Percentiles rank a stretch among this genome's conserved stretches.
Evolutionary conservation across 2,797 vertebrate genomes (phyloP).

Genomic region (Luscinia luscinia): DNA sequence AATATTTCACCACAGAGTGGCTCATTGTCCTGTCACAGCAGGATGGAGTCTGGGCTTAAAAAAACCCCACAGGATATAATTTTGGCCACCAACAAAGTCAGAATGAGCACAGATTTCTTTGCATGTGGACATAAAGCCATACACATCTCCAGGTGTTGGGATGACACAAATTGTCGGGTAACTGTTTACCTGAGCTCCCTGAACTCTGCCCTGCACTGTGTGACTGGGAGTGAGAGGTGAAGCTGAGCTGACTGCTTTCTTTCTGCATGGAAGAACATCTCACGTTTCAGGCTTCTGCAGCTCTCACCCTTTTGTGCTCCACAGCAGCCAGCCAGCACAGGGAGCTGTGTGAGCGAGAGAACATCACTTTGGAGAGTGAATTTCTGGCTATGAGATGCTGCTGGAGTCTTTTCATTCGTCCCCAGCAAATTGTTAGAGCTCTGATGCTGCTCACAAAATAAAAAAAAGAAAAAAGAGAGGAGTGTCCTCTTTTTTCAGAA

Average conservation of each 20-base stretch:
- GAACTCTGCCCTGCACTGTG: neutral
- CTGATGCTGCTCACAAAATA: neutral
- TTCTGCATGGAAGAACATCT: neutral
- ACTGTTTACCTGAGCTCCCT: neutral
- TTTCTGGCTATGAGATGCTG: neutral
- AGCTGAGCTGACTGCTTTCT: neutral
- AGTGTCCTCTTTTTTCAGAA: neutral
- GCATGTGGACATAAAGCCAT: neutral
- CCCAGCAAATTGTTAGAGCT: neutral
- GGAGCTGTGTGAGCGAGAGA: neutral
- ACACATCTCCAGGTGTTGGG: neutral
- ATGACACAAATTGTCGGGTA: neutral
- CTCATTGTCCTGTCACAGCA: conserved; percentile 21
- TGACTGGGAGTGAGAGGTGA: neutral
- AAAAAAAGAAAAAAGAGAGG: neutral
- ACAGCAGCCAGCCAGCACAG: neutral
- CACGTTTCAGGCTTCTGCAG: neutral
- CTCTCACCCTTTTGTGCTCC: neutral
- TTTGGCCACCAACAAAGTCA: neutral
- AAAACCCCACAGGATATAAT: neutral
- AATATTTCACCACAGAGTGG: neutral
- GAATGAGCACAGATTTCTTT: neutral
- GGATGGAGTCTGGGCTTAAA: neutral
- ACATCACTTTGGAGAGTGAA: neutral
- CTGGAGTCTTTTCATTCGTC: neutral